Conservation (phyloP, 2,888 invertebrate genomes). For the Cremastinae sp. region DNA sequence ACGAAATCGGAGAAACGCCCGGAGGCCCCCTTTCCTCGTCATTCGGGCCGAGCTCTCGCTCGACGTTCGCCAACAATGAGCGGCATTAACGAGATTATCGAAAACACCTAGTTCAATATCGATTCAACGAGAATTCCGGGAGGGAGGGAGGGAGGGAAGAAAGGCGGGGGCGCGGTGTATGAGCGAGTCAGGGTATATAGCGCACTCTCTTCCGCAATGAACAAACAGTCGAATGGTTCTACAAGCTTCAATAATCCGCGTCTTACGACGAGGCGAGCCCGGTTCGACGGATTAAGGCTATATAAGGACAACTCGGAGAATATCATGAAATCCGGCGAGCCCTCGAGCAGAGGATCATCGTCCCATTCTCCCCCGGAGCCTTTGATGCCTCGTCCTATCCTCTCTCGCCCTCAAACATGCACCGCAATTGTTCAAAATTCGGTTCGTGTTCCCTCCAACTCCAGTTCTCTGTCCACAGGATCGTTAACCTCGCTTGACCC, state of each 20-base stretch:
- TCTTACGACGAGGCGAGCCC: slow-evolving; percentile 55
- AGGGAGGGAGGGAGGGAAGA: not conserved
- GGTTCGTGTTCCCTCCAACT: not conserved
- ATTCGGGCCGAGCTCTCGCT: not conserved
- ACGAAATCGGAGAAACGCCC: too few species aligned
- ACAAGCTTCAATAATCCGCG: slow-evolving; percentile 62
- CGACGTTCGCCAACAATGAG: too few species aligned
- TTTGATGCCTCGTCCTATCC: slow-evolving; percentile 24
- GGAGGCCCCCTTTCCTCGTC: not conserved
- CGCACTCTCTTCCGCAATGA: slow-evolving; percentile 55
- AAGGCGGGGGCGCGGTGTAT: not conserved
- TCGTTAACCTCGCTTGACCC: too few species aligned
- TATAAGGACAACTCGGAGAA: slow-evolving; percentile 45
- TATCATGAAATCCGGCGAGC: slow-evolving; percentile 39
- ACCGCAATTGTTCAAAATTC: slow-evolving; percentile 25
- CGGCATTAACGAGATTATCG: too few species aligned
- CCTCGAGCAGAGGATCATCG: slow-evolving; percentile 21
- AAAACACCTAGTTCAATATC: too few species aligned
- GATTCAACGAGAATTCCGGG: not conserved
- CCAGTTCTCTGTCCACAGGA: too few species aligned
- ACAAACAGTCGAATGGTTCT: slow-evolving; percentile 57
- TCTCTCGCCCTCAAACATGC: slow-evolving; percentile 17
- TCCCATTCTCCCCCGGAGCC: slow-evolving; percentile 4
- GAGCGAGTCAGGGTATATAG: slow-evolving; percentile 42
- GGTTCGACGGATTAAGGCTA: slow-evolving; percentile 47